phyloP scores from a whole-genome alignment of 2,113 vertebrate genomes.

The Hoplias malabaricus region DNA sequence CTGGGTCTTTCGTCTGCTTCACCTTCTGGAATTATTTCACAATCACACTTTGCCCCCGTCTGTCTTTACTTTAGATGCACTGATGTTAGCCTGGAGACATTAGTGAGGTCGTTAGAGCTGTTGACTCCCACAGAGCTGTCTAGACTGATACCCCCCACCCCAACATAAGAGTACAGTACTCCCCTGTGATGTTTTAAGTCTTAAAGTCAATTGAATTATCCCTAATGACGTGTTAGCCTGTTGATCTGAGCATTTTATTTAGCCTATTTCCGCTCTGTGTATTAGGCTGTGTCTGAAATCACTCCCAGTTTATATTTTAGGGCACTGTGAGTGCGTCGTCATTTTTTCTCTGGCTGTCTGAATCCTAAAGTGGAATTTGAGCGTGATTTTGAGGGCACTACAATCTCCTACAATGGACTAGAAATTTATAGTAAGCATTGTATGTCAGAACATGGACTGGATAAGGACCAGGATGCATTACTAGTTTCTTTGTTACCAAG shows the following conservation, averaged over 20 bases:
- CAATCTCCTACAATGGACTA: too few species aligned
- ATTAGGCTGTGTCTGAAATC: background rate
- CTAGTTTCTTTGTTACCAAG: too few species aligned
- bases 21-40: background rate
- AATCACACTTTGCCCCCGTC: background rate
- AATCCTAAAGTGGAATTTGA: too few species aligned
- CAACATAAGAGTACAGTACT: background rate
- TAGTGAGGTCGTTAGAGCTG: conserved; percentile 25
- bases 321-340: too few species aligned
- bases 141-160: conserved; percentile 9
- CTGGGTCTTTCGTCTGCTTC: background rate
- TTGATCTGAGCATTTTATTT: background rate
- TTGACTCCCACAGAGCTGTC: conserved; percentile 14
- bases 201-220: background rate
- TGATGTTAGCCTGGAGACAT: background rate
- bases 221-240: background rate
- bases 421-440: too few species aligned
- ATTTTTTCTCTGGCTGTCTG: too few species aligned
- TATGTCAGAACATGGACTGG: too few species aligned
- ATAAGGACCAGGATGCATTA: too few species aligned
- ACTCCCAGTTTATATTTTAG: background rate
- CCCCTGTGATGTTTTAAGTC: background rate
- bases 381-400: too few species aligned
- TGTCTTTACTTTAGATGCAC: conserved; percentile 21
- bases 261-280: background rate